Conservation (phyloP, 2,888 invertebrate genomes). For the Andrena bucephala region DNA sequence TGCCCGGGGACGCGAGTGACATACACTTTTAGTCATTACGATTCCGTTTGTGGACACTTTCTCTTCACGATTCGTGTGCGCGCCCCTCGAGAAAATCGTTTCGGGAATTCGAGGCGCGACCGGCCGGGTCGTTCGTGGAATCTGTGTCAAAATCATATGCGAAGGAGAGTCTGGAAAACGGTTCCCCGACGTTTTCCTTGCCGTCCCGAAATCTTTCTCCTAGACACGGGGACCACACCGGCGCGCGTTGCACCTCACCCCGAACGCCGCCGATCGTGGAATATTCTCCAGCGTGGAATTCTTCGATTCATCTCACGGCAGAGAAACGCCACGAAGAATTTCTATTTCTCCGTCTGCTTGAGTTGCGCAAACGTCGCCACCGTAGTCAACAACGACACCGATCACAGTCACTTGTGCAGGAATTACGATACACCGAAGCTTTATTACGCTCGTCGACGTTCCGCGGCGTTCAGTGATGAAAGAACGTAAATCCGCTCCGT, state of each 20-base stretch:
- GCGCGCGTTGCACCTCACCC: no score
- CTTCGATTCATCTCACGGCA: no score
- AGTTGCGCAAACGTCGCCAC: background rate
- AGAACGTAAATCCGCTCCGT: conserved; percentile 17
- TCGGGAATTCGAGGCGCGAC: conserved; percentile 50
- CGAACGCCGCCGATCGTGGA: no score
- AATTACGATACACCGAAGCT: conserved; percentile 5
- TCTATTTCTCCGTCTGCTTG: no score
- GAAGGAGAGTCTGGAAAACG: conserved; percentile 25
- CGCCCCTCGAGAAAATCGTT: conserved; percentile 33
- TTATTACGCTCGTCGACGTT: conserved; percentile 1
- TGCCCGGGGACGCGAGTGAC: conserved; percentile 54
- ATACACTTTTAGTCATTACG: conserved; percentile 56
- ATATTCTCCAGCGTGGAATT: no score
- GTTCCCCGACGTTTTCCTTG: background rate
- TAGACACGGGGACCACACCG: no score
- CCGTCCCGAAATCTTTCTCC: background rate
- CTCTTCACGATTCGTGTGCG: conserved; percentile 63
- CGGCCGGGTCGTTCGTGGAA: conserved; percentile 44
- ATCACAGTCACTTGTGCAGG: background rate
- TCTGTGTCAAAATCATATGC: conserved; percentile 60
- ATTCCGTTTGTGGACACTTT: conserved; percentile 74
- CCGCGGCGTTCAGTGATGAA: conserved; percentile 28
- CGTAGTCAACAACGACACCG: background rate
- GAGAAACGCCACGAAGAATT: no score